Percentiles rank a stretch among this genome's conserved stretches.
These are phyloP conservation scores for Heliconius hermathena DNA, from an alignment of 1,140 invertebrate genomes.

Conservation along the genomic window DNA sequence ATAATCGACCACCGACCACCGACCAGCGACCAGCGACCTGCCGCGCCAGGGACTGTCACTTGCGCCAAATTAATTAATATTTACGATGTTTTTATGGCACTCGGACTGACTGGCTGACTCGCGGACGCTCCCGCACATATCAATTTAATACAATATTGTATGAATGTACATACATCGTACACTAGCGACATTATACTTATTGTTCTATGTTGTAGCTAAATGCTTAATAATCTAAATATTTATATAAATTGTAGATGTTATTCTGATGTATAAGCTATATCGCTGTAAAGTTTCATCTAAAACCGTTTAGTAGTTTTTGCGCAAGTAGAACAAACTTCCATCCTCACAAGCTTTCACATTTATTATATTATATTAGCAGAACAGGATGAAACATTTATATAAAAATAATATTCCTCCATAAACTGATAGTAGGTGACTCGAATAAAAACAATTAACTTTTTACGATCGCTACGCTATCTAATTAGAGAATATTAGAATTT, in stretches of 20 bases:
- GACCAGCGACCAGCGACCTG: constrained; percentile 10
- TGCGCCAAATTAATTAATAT: constrained; percentile 37
- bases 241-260: too few species aligned
- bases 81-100: constrained; percentile 26
- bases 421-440: background rate
- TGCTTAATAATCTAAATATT: too few species aligned
- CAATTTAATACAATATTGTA: background rate
- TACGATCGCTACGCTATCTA: background rate
- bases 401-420: background rate
- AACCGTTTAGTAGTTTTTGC: too few species aligned
- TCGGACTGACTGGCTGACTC: background rate
- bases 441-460: background rate
- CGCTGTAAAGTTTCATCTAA: too few species aligned
- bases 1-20: constrained; percentile 28
- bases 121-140: constrained; percentile 11
- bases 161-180: background rate
- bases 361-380: too few species aligned
- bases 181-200: too few species aligned
- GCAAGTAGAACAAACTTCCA: too few species aligned
- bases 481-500: constrained; percentile 13
- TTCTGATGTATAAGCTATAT: too few species aligned
- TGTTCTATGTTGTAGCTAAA: too few species aligned
- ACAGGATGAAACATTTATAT: background rate
- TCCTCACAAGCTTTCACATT: too few species aligned
- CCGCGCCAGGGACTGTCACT: constrained; percentile 25